Base-by-base conservation (phyloP, 2,888 invertebrate genomes). In the Pimpla rufipes region DNA sequence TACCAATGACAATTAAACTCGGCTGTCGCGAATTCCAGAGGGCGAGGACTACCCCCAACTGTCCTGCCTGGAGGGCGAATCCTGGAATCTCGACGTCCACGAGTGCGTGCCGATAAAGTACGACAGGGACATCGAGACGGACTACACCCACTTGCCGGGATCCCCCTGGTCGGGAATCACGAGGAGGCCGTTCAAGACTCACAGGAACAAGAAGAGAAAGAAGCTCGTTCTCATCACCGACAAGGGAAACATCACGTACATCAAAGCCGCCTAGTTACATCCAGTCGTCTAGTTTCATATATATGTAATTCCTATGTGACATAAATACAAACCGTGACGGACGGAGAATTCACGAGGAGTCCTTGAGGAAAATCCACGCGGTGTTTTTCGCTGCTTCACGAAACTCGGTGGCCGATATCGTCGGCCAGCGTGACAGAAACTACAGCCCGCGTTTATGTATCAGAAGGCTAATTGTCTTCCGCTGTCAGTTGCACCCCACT, bases 401-500 rank as follows among this genome's bases (percentile, higher is more conserved):
- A 62, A 70, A 70, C 40, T 55, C 37, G 45, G 40, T 29, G 73
- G 57, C 68, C 59, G 77, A 77, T 64, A 67, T 62, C 42, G 66
- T 62, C 29, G 77, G 77, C 68, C 74, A 79, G 37, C 80, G 66
- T 77, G 75, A 71, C 75, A 80, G n/a, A n/a, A 82, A 71, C 81
- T 67, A 74, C 81, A 79, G 71, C 59, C 75, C 81, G 81, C 85
- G 82, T 86, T 85, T 87, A 87, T 90, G 89, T 92, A 92, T 92
- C 90, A 91, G 91, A 92, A 92, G 91, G 91, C 91, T 92, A 93
- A 93, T 93, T 93, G 93, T 93, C 93, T 93, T 91, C 89, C 88
- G 91, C 93, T 93, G 93, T 93, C 93, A 93, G 93, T 91, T 92
- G 91, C 93, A 93, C 89, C 90, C 92, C 88, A 91, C 92, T 92